Evolutionary conservation across 2,113 vertebrate genomes (phyloP).

Genomic region (Ageneiosus marmoratus): DNA sequence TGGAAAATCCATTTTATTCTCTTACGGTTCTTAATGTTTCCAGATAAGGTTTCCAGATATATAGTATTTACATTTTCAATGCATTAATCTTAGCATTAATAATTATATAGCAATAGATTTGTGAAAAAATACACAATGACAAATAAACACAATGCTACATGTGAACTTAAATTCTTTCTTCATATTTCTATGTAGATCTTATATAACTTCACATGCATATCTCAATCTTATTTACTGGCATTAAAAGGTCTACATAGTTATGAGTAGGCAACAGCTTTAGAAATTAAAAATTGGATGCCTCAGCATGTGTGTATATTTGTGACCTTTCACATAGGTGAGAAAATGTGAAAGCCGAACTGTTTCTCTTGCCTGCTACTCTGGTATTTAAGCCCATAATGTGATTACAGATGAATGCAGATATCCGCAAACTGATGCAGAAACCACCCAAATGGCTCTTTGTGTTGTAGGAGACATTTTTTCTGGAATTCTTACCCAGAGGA

Average conservation of each 20-base stretch:
- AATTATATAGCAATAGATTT: background rate
- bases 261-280: background rate
- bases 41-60: background rate
- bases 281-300: background rate
- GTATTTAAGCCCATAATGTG: conserved; percentile 55
- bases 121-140: background rate
- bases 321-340: background rate
- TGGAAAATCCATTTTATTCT: conserved; percentile 23
- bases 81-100: background rate
- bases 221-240: background rate
- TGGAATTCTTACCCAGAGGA: conserved; percentile 45
- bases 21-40: background rate
- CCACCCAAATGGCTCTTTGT: conserved; percentile 60
- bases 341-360: conserved; percentile 17
- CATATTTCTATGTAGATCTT: background rate
- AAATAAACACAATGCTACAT: background rate
- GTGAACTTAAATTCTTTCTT: background rate
- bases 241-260: background rate
- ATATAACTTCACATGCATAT: background rate
- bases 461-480: conserved; percentile 48
- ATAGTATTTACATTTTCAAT: background rate
- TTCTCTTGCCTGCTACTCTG: conserved; percentile 21
- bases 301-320: background rate
- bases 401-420: conserved; percentile 53
- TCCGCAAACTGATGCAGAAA: conserved; percentile 48